These are phyloP conservation scores for Machimus atricapillus DNA, from an alignment of 2,888 invertebrate species.

Conservation along the genomic window DNA sequence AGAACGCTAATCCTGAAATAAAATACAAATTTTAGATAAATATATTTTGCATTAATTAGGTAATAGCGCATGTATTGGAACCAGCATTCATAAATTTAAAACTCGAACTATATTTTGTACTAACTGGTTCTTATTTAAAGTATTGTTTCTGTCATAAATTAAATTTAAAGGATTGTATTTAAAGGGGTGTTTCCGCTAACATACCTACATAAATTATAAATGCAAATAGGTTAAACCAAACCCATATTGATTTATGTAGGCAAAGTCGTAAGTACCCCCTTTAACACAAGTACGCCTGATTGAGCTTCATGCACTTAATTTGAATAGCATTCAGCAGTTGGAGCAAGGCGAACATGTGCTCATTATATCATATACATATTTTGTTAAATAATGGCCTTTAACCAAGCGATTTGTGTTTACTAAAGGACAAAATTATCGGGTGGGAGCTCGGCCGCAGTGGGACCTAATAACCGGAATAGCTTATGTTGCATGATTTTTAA, in stretches of 20 bases:
- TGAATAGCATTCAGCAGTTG: not conserved
- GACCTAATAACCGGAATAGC: not conserved
- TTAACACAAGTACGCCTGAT: not conserved
- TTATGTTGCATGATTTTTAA: not conserved
- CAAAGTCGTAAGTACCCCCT: not conserved
- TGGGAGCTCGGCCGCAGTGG: not conserved
- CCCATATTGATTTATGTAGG: not conserved
- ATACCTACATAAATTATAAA: not conserved
- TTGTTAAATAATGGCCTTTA: not conserved
- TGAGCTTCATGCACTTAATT: not conserved
- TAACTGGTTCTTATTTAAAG: too few relatives aligned
- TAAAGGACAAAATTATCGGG: not conserved
- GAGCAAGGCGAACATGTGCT: not conserved
- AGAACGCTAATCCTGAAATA: not conserved
- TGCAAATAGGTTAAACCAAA: not conserved
- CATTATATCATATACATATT: not conserved
- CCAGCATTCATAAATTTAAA: not conserved
- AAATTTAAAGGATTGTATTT: too few relatives aligned
- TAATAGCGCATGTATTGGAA: not conserved
- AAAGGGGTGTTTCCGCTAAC: not conserved
- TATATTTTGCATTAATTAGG: not conserved
- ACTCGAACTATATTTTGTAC: too few relatives aligned
- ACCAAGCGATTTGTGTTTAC: not conserved
- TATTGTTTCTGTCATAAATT: too few relatives aligned
- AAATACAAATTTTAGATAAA: not conserved